A percentile compares a stretch with the other conserved stretches of the same genome.
phyloP scores from a whole-genome alignment of 1,140 invertebrate genomes.

The Hylaeus anthracinus region DNA sequence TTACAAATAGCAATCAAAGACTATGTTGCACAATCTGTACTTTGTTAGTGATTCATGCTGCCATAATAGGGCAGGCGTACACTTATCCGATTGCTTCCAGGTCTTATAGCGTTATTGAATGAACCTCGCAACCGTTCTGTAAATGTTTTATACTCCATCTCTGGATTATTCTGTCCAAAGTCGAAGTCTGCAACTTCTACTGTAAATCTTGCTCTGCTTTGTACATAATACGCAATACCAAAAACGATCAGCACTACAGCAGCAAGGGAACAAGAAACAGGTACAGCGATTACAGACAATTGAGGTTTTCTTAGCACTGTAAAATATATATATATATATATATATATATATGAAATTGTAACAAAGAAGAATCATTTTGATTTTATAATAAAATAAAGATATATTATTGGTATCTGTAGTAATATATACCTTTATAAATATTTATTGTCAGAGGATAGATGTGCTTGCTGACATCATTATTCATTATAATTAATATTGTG shows the following conservation, averaged over 20 bases:
- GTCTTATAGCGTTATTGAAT: constrained; percentile 84
- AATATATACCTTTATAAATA: constrained; percentile 88
- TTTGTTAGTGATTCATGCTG: constrained; percentile 72
- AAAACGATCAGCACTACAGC: constrained; percentile 91
- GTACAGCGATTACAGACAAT: constrained; percentile 92
- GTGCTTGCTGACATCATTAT: constrained; percentile 86
- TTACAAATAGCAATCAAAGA: constrained; percentile 8
- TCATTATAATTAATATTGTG: constrained; percentile 87
- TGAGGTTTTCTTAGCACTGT: constrained; percentile 88
- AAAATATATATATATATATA: constrained; percentile 31
- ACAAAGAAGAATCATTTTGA: constrained; percentile 3
- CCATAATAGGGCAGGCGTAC: constrained; percentile 74
- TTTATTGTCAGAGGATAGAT: constrained; percentile 87
- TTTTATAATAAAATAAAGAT: constrained; percentile 21
- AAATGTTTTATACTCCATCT: constrained; percentile 93
- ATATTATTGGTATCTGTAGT: background rate
- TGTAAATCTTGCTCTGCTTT: constrained; percentile 88
- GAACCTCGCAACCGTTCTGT: constrained; percentile 89
- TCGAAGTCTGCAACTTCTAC: constrained; percentile 94
- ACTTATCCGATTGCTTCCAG: constrained; percentile 69
- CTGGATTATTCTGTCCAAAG: constrained; percentile 88
- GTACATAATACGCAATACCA: constrained; percentile 91
- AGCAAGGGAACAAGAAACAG: constrained; percentile 88
- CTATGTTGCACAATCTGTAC: constrained; percentile 35
- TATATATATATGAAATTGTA: constrained; percentile 17